Evolutionary conservation across 2,797 vertebrate species (phyloP).

Genomic region (Lepilemur ruficaudatus): DNA sequence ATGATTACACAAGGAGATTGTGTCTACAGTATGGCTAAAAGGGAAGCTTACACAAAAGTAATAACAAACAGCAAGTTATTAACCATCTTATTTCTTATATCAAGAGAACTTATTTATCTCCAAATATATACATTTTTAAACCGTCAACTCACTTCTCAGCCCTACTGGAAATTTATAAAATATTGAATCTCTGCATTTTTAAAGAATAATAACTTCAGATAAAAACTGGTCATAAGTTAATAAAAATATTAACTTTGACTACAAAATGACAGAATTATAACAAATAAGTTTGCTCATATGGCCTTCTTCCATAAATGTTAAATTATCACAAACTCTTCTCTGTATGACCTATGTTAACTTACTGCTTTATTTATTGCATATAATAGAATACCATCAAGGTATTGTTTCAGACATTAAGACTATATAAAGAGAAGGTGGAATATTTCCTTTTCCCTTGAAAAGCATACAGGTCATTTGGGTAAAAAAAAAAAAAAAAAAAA

Average conservation of each 20-base stretch:
- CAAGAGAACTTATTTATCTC: background rate
- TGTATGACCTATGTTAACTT: background rate
- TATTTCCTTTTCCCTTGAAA: background rate
- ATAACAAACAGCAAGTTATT: background rate
- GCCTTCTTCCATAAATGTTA: background rate
- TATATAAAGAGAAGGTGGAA: background rate
- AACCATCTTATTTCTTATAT: background rate
- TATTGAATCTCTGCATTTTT: background rate
- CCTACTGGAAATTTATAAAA: background rate
- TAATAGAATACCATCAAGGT: background rate
- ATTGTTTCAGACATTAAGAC: background rate
- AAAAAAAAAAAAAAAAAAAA: background rate
- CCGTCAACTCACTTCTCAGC: background rate
- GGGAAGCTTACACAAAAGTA: background rate
- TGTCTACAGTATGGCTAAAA: background rate
- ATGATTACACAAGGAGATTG: background rate
- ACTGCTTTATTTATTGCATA: background rate
- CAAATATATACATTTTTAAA: background rate
- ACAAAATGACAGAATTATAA: background rate
- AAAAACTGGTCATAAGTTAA: background rate
- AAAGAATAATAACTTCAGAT: background rate
- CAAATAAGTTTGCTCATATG: background rate
- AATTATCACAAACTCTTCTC: background rate
- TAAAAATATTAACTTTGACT: constrained; percentile 28
- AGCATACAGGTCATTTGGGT: background rate